Conservation (phyloP, 2,888 invertebrate genomes). For the Lasius platythorax region DNA sequence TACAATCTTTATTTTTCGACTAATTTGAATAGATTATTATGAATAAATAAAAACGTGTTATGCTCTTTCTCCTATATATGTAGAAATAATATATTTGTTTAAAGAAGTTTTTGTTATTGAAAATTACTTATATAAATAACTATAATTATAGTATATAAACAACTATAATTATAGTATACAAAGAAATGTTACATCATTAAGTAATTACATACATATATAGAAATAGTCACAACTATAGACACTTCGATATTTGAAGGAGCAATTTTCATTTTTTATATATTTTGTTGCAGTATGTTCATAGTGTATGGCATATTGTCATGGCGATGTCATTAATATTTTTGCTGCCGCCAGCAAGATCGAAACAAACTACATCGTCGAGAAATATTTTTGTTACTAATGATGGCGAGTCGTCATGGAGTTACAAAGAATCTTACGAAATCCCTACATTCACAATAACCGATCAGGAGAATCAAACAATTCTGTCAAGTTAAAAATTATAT, state of each 20-base stretch:
- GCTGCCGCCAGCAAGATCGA: conserved; percentile 84
- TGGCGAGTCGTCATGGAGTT: conserved; percentile 75
- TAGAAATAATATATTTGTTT: not conserved
- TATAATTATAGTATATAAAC: not conserved
- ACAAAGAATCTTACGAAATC: conserved; percentile 74
- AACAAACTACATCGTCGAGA: conserved; percentile 66
- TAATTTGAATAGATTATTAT: not conserved
- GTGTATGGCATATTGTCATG: conserved; percentile 88
- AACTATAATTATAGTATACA: not conserved
- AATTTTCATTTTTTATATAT: not conserved
- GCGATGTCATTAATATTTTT: conserved; percentile 88
- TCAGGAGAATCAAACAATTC: conserved; percentile 56
- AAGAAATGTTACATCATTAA: not conserved
- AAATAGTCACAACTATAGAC: not conserved
- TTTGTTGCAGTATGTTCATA: conserved; percentile 87
- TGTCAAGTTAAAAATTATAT: not conserved
- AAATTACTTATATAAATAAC: no score
- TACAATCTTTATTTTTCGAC: not conserved
- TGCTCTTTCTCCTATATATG: not conserved
- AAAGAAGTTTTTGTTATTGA: not conserved
- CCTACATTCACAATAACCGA: conserved; percentile 77
- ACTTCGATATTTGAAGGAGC: not conserved
- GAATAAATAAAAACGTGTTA: not conserved
- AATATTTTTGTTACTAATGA: conserved; percentile 61
- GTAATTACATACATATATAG: not conserved